These are phyloP conservation scores for Hystrix cristata DNA, from an alignment of 2,113 vertebrate genomes.

Conservation along the genomic window DNA sequence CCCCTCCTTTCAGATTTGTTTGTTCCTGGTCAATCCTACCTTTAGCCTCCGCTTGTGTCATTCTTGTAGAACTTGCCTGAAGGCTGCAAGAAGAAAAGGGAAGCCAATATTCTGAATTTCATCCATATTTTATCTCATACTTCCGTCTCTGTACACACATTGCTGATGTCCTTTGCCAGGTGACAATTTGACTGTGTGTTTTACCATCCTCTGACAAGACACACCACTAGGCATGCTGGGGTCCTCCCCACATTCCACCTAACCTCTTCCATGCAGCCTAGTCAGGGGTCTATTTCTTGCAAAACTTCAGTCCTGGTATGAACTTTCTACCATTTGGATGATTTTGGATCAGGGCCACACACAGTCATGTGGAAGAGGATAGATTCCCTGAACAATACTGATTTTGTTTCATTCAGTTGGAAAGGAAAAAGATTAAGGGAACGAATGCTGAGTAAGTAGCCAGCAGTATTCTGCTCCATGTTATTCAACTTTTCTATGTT, in stretches of 20 bases:
- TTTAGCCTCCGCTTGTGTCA: slow-evolving; percentile 36
- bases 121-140: background rate
- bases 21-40: background rate
- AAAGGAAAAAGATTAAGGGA: background rate
- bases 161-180: background rate
- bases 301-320: background rate
- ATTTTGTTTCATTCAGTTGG: slow-evolving; percentile 19
- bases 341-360: background rate
- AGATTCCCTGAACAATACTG: background rate
- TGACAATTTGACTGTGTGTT: background rate
- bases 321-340: background rate
- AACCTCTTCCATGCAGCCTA: background rate
- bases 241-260: background rate
- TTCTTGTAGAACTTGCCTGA: background rate
- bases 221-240: too few species aligned
- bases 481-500: background rate
- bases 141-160: background rate
- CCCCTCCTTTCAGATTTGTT: background rate
- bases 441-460: background rate
- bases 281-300: background rate
- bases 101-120: background rate
- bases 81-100: background rate
- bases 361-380: background rate
- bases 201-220: background rate
- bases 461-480: background rate